Base-by-base conservation (phyloP, 2,888 invertebrate genomes). In the Rugalucina vietnamica region DNA sequence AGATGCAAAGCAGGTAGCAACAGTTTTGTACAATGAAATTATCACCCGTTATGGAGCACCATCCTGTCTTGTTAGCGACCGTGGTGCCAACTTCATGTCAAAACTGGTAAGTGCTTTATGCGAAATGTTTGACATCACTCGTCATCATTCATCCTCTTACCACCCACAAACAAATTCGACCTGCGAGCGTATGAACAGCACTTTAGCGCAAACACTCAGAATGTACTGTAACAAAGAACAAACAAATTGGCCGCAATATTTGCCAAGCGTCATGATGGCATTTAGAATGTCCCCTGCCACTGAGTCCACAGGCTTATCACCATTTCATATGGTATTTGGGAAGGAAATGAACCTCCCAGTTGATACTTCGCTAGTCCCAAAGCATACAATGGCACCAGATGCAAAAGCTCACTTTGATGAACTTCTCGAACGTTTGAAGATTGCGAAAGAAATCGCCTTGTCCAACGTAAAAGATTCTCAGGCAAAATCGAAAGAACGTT, bases 331-430 rank as follows among this genome's bases (percentile, higher is more conserved):
- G 60, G 32, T 85, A 1, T 82, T 85, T 43, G 79, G 76, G 1
- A 82, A 69, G 8, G 78, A 81, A 73, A 82, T 85, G 76, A 75
- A 75, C 10, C 27, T 82, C 8, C 76, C 79, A 5, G 74, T 85
- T 24, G 81, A 82, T 29, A 71, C 80, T n/a, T 34, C 81, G 21
- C 21, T 75, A 14, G 32, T n/a, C 0, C 60, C 76, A 24, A 60
- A 76, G 27, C 4, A 36, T n/a, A 34, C 60, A 34, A 21, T 76
- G 32, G 21, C 10, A n/a, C 60, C 14, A 29, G 60, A 79, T 72
- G 71, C 76, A 3, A 32, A 69, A 34, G 32, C 34, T 1, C 34
- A 78, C 70, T 50, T 82, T 21, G 27, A 49, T 12, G 24, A 77
- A 14, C 32, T 78, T 12, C n/a, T 82, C 1, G n/a, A 60, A 10